phyloP scores from a whole-genome alignment of 2,888 invertebrate species.

The Coleophora deauratella region DNA sequence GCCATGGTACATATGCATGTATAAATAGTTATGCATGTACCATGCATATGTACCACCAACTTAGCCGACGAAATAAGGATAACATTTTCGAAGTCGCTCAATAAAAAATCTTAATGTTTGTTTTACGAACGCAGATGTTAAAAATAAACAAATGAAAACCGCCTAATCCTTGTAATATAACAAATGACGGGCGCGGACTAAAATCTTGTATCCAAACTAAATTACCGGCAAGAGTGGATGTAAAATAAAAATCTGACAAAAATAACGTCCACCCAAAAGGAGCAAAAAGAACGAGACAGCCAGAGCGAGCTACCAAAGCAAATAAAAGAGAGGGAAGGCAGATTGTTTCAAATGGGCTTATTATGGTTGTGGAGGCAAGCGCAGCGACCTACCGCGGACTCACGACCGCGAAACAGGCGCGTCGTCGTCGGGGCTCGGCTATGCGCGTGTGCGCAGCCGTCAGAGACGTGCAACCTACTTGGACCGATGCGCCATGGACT shows the following conservation, averaged over 20 bases:
- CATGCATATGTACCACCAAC: too few species aligned
- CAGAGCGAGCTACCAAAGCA: slow-evolving; percentile 28
- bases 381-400: slow-evolving; percentile 42
- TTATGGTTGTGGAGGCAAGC: too few species aligned
- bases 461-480: too few species aligned
- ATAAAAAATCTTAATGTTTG: too few species aligned
- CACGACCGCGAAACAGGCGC: slow-evolving; percentile 8
- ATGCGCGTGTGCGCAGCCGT: too few species aligned
- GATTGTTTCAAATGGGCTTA: slow-evolving; percentile 56
- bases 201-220: slow-evolving; percentile 16
- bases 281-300: slow-evolving; percentile 33
- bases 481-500: too few species aligned
- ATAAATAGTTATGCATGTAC: too few species aligned
- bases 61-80: too few species aligned
- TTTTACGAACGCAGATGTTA: slow-evolving; percentile 5
- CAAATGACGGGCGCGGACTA: slow-evolving; percentile 8
- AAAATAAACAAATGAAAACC: slow-evolving; percentile 5
- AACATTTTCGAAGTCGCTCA: too few species aligned
- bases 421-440: too few species aligned
- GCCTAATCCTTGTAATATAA: slow-evolving; percentile 3
- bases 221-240: slow-evolving; percentile 15
- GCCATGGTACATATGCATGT: too few species aligned
- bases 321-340: slow-evolving; percentile 37
- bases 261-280: slow-evolving; percentile 27
- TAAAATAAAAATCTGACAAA: slow-evolving; percentile 20